These are phyloP conservation scores for Pachydiplax longipennis DNA, from an alignment of 2,888 invertebrate genomes.

Conservation along the genomic window DNA sequence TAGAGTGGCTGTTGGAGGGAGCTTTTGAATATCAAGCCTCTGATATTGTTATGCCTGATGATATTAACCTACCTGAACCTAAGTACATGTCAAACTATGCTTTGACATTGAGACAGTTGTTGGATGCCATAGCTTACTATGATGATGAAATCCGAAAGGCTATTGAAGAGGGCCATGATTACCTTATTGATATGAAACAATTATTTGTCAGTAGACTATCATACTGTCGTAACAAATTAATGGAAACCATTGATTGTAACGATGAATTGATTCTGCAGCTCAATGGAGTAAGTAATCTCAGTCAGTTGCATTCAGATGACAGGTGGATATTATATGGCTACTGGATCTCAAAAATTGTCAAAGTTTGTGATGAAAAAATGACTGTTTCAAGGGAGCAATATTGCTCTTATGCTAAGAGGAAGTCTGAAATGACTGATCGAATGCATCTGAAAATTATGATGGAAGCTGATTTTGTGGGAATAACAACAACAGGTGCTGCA, in stretches of 20 bases:
- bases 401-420: neutral
- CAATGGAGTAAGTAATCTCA: constrained; percentile 2
- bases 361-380: constrained; percentile 3
- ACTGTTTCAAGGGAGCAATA: neutral
- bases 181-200: neutral
- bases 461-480: constrained; percentile 69
- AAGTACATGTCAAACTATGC: neutral
- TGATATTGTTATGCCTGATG: neutral
- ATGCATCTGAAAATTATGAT: constrained; percentile 67
- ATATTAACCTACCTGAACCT: neutral
- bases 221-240: neutral
- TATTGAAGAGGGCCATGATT: neutral
- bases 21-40: neutral
- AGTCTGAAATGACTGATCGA: neutral
- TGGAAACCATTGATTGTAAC: neutral
- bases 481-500: constrained; percentile 82
- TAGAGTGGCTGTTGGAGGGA: neutral
- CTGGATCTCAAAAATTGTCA: constrained; percentile 48
- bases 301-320: constrained; percentile 26
- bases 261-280: neutral
- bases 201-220: neutral
- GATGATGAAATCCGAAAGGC: neutral
- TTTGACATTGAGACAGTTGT: neutral
- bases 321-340: constrained; percentile 49
- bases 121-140: no score